Conservation (phyloP, 2,113 vertebrate species). For the Atherinomorus stipes region DNA sequence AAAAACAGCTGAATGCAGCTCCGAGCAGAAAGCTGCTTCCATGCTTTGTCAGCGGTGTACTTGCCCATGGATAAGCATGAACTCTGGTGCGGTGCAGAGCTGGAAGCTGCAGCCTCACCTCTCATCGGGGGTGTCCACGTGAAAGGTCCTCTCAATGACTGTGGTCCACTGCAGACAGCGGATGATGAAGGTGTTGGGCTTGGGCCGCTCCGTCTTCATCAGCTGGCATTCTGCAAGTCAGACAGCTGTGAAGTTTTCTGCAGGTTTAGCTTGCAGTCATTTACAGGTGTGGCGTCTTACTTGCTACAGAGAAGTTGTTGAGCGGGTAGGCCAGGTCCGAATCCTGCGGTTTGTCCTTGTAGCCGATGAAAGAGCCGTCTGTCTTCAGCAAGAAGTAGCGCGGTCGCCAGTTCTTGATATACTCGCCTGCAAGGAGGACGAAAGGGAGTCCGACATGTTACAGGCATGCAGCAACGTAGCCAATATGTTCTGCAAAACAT, state of each 20-base stretch:
- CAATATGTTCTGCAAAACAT: background rate
- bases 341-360: conserved; percentile 98
- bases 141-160: conserved; percentile 96
- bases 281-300: conserved; percentile 75
- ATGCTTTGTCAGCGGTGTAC: no score
- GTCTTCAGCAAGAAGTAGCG: conserved; percentile 97
- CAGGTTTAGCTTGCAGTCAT: accelerated
- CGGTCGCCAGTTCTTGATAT: conserved; percentile 98
- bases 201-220: conserved; percentile 98
- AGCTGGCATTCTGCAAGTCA: conserved; percentile 88
- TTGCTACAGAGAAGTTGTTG: conserved; percentile 99
- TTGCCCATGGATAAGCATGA: background rate
- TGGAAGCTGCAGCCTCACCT: conserved; percentile 83
- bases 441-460: background rate
- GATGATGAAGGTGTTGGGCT: conserved; percentile 98
- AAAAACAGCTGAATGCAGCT: no score
- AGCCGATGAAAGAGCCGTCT: conserved; percentile 97
- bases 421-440: conserved; percentile 86
- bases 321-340: conserved; percentile 96
- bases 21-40: no score
- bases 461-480: background rate
- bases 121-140: conserved; percentile 95
- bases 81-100: no score
- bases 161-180: conserved; percentile 98
- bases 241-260: background rate